These are phyloP conservation scores for Eumacrocentrus americanus DNA, from an alignment of 2,888 invertebrate genomes.

Conservation along the genomic window DNA sequence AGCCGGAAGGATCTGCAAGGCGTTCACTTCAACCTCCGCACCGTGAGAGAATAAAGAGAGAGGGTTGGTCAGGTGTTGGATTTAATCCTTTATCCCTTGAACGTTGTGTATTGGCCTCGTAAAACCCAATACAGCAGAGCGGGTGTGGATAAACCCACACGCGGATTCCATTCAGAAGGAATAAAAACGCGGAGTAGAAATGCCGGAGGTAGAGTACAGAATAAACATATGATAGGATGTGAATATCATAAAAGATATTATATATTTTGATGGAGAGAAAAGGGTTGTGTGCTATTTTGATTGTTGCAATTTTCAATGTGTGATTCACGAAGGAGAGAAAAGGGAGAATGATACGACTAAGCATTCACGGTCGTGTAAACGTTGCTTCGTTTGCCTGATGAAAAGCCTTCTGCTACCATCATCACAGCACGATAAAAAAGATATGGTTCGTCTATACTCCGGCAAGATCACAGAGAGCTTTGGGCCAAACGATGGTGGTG, in stretches of 20 bases:
- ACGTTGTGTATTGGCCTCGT: slow-evolving; percentile 61
- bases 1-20: slow-evolving; percentile 46
- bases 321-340: slow-evolving; percentile 19
- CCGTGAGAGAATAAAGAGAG: slow-evolving; percentile 21
- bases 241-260: neutral
- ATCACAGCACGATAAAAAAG: slow-evolving; percentile 3
- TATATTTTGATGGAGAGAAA: neutral
- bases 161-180: neutral
- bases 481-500: slow-evolving; percentile 6
- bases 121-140: slow-evolving; percentile 57
- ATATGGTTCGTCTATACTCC: neutral
- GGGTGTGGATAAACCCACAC: neutral
- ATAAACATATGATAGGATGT: neutral
- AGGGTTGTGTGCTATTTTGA: neutral
- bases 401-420: neutral
- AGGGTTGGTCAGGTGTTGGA: slow-evolving; percentile 48
- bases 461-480: slow-evolving; percentile 23
- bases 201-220: neutral
- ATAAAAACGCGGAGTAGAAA: neutral
- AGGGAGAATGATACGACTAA: slow-evolving; percentile 24
- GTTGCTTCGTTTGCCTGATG: slow-evolving; percentile 6
- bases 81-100: slow-evolving; percentile 61
- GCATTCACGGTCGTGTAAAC: slow-evolving; percentile 26
- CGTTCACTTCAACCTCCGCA: neutral
- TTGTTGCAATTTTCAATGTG: neutral